Percentiles rank a stretch among this genome's conserved stretches.
Evolutionary conservation across 2,888 invertebrate genomes (phyloP).

Genomic region (Amiota mariae): DNA sequence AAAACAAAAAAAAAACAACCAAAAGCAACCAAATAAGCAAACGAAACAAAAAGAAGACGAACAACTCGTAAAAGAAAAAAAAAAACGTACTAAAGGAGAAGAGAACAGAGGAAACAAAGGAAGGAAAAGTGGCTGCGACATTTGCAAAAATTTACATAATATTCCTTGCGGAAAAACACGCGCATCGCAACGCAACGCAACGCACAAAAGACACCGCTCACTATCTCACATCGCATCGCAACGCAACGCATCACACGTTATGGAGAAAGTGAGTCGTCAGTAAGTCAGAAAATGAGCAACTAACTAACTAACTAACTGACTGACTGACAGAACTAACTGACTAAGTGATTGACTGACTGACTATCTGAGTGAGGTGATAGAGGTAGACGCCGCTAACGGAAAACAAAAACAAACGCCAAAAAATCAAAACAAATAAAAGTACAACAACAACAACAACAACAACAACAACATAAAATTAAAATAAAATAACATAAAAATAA

Average conservation of each 20-base stretch:
- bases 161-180: constrained; percentile 41
- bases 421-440: not conserved
- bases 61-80: not conserved
- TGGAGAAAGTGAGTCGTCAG: too few relatives aligned
- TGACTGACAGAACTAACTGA: too few relatives aligned
- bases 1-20: not conserved
- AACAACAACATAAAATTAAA: not conserved
- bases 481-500: not conserved
- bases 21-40: too few relatives aligned
- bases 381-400: too few relatives aligned
- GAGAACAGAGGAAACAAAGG: too few relatives aligned
- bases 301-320: too few relatives aligned
- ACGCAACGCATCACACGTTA: too few relatives aligned
- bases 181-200: constrained; percentile 45
- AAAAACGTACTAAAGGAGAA: not conserved
- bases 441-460: not conserved
- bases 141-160: constrained; percentile 49
- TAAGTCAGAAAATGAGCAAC: too few relatives aligned
- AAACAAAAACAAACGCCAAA: not conserved
- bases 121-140: too few relatives aligned
- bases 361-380: too few relatives aligned
- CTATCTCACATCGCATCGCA: too few relatives aligned
- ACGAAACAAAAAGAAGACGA: not conserved
- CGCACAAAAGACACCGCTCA: constrained; percentile 33
- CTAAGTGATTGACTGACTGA: too few relatives aligned